Base-by-base conservation (phyloP, 37 sponge, comb jelly and placozoan species). In the Diacarnus erythraeanus region DNA sequence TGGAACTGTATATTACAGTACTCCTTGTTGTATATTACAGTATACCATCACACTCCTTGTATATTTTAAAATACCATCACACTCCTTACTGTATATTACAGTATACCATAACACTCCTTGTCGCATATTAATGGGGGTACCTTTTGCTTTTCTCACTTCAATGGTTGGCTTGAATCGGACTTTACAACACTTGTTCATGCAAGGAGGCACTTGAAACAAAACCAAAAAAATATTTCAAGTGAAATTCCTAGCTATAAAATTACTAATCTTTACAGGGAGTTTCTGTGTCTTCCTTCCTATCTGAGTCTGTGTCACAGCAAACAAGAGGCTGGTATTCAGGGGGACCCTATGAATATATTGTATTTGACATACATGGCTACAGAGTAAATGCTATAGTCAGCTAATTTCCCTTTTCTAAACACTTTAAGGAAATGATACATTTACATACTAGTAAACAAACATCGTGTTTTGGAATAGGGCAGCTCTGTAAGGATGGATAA, bases 131-230 rank as follows among this genome's bases (percentile, higher is more conserved):
- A n/a, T n/a, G n/a, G n/a, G n/a, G n/a, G n/a, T n/a, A 80, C 87
- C 67, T 76, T 21, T 38, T 23, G 47, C 57, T 38, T 81, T 78
- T 64, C 91, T 81, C 72, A 90, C 78, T 77, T 90, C 91, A 29
- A 90, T 71, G 5, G 66, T 85, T 25, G 42, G 70, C 1, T 74
- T 75, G 73, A 90, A 90, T 22, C 77, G 68, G 25, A 90, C 91
- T 66, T 76, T 82, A 63, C 82, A 77, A 43, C 76, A 80, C 43
- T 69, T 87, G 75, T 34, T 58, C 26, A 29, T 22, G 59, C 81
- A 76, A 42, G 87, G 60, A 66, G 74, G 59, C 67, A 86, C 80
- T 74, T 41, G 22, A 65, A 5, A 30, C 30, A 65, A 30, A 65
- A 26, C 29, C 17, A 30, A 26, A 18, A 65, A 30, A 31, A 8